Evolutionary conservation across 2,113 vertebrate species (phyloP).

Genomic region (Rhinopomastus cyanomelas): DNA sequence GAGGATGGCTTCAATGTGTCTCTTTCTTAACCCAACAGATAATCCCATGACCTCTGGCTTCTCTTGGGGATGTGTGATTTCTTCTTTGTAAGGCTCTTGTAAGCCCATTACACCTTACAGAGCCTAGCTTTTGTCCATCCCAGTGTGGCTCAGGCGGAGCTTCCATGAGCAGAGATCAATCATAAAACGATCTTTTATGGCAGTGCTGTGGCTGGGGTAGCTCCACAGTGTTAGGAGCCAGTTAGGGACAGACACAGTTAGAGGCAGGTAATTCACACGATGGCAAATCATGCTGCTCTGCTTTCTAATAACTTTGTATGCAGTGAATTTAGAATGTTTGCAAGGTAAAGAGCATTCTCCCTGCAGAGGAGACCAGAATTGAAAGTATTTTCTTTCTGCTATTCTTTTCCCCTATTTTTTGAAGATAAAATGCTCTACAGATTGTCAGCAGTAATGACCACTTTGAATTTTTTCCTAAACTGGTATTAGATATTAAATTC

Average conservation of each 20-base stretch:
- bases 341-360: constrained; percentile 9
- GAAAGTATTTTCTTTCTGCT: constrained; percentile 39
- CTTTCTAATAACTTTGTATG: not conserved
- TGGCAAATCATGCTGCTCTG: not conserved
- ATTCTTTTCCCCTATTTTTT: not conserved
- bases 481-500: not conserved
- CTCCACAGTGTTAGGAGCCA: not conserved
- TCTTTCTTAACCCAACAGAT: not conserved
- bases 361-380: not conserved
- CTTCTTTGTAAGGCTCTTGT: not conserved
- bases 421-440: not conserved
- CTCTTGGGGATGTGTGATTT: not conserved
- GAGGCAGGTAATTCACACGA: not conserved
- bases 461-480: not conserved
- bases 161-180: not conserved
- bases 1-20: fast-evolving
- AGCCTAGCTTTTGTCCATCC: fast-evolving
- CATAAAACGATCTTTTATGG: not conserved
- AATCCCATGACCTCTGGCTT: not conserved
- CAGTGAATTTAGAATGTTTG: constrained; percentile 3
- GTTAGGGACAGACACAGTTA: not conserved
- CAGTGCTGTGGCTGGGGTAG: not conserved
- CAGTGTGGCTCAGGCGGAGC: not conserved
- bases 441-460: constrained; percentile 41
- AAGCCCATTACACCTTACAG: not conserved